Conservation (phyloP, 1,140 invertebrate species). For the Mactra quadrangularis region DNA sequence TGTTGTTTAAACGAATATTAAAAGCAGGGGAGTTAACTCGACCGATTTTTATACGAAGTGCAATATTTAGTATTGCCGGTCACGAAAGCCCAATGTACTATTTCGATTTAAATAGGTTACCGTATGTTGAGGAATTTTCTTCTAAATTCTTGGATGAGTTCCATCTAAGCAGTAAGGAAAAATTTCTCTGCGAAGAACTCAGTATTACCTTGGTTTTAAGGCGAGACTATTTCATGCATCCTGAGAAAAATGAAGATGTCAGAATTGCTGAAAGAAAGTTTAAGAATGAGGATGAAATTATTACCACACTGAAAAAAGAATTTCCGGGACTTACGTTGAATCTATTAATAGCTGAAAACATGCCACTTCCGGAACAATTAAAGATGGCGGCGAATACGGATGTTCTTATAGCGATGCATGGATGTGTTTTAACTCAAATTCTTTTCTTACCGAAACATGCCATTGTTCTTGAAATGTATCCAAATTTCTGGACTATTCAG, state of each 20-base stretch:
- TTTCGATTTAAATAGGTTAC: constrained; percentile 25
- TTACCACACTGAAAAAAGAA: constrained; percentile 48
- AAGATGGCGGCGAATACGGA: constrained; percentile 88
- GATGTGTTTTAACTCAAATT: constrained; percentile 96
- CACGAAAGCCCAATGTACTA: constrained; percentile 69
- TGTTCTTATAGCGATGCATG: constrained; percentile 98
- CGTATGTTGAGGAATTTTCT: constrained; percentile 66
- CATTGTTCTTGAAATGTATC: constrained; percentile 95
- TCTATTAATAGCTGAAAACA: constrained; percentile 69
- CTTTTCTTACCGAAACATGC: constrained; percentile 98
- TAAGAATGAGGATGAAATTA: constrained; percentile 74
- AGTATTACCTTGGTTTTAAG: constrained; percentile 71
- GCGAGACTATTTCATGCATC: constrained; percentile 72
- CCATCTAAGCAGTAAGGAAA: neutral
- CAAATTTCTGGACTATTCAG: constrained; percentile 69
- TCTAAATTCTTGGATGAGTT: constrained; percentile 63
- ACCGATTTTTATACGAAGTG: constrained; percentile 33
- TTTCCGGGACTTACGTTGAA: constrained; percentile 58
- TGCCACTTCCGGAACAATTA: constrained; percentile 72
- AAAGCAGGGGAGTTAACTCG: constrained; percentile 17
- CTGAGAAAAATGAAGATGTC: constrained; percentile 62
- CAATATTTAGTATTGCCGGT: constrained; percentile 66
- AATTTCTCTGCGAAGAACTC: constrained; percentile 63
- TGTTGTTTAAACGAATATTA: constrained; percentile 59
- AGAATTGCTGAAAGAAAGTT: constrained; percentile 71